Percentiles rank a stretch among this genome's conserved stretches.
Conservation (phyloP, 2,113 vertebrate genomes). For the Scomber scombrus region DNA sequence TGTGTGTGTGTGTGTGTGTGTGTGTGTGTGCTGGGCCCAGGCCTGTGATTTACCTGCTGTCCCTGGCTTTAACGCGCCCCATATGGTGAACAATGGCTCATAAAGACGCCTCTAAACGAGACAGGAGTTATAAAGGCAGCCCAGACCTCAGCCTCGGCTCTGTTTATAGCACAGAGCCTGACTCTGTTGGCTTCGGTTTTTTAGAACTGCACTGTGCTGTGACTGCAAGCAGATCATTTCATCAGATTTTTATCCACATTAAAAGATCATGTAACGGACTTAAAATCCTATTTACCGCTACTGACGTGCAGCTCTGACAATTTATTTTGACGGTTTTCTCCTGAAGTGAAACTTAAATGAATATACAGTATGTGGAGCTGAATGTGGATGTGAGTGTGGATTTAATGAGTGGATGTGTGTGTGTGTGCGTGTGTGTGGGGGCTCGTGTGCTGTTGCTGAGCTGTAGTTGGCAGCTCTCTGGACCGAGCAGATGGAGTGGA, state of each 20-base stretch:
- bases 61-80: conserved; percentile 91
- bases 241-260: neutral
- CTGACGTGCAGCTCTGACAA: neutral
- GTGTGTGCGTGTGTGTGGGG: neutral
- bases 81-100: conserved; percentile 91
- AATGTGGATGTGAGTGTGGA: neutral
- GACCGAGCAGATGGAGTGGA: conserved; percentile 69
- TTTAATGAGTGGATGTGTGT: conserved; percentile 3
- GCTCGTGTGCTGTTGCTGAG: conserved; percentile 40
- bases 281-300: neutral
- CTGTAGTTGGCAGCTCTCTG: conserved; percentile 60
- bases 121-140: conserved; percentile 84
- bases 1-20: conserved; percentile 69
- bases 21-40: conserved; percentile 75
- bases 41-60: conserved; percentile 88
- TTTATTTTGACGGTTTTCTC: neutral
- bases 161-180: conserved; percentile 45
- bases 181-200: conserved; percentile 15
- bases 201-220: conserved; percentile 1
- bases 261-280: neutral
- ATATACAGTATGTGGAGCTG: neutral
- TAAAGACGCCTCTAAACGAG: conserved; percentile 88
- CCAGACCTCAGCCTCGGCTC: conserved; percentile 70
- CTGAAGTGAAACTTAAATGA: neutral
- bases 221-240: neutral